These are phyloP conservation scores for Micrasema minimum DNA, from an alignment of 1,140 invertebrate genomes.

Conservation along the genomic window DNA sequence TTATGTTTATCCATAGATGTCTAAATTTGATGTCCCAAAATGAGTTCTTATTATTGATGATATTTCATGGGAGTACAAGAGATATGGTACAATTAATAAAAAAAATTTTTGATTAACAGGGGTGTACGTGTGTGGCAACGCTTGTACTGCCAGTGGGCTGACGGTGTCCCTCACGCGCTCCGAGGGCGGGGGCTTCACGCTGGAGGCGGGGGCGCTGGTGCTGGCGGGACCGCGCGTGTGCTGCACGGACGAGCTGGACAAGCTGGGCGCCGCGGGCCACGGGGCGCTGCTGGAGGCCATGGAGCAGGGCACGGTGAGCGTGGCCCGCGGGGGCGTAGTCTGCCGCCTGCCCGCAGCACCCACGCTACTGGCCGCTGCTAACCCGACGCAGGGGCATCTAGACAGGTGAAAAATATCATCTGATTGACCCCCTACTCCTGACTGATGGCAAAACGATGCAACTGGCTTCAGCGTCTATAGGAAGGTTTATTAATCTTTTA, in stretches of 20 bases:
- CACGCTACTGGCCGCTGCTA: constrained; percentile 91
- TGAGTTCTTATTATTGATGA: no score
- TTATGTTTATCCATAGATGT: no score
- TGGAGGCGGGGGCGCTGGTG: constrained; percentile 88
- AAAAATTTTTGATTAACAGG: no score
- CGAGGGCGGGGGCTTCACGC: constrained; percentile 79
- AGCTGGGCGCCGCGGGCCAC: constrained; percentile 74
- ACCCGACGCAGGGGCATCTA: constrained; percentile 90
- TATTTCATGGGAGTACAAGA: no score
- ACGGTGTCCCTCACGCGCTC: constrained; percentile 87
- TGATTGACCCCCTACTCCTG: no score
- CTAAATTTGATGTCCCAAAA: no score
- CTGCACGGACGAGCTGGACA: constrained; percentile 97
- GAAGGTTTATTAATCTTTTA: no score
- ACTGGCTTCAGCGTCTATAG: no score
- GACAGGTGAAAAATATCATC: constrained; percentile 72
- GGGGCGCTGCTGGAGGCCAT: constrained; percentile 88
- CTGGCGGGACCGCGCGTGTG: constrained; percentile 88
- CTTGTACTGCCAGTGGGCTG: constrained; percentile 85
- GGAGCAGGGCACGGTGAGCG: constrained; percentile 92
- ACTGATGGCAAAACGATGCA: no score
- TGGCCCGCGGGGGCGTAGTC: constrained; percentile 88
- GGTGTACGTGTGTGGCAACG: constrained; percentile 91
- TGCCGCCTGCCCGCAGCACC: constrained; percentile 83
- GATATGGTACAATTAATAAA: no score